Conservation (phyloP, 1,140 invertebrate genomes). For the Drosophila kohkoa region DNA sequence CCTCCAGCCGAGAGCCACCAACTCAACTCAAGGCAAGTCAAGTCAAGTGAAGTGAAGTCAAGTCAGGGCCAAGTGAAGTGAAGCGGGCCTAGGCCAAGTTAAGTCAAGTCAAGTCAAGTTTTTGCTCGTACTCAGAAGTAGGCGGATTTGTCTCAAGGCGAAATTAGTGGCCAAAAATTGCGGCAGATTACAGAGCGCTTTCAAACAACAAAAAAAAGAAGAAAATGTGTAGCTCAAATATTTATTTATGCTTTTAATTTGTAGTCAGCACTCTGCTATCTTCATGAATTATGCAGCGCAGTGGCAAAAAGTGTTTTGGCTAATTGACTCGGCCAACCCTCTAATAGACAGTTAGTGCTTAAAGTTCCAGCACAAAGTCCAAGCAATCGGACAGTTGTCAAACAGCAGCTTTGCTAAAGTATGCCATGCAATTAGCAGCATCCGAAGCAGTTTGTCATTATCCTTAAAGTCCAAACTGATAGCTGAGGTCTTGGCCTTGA, state of each 20-base stretch:
- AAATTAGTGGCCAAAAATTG: constrained; percentile 78
- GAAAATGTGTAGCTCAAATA: constrained; percentile 72
- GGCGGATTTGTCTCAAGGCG: constrained; percentile 72
- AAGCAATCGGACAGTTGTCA: not conserved
- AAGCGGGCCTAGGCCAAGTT: not conserved
- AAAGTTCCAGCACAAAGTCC: constrained; percentile 3
- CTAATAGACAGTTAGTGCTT: constrained; percentile 16
- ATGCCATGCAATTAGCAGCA: constrained; percentile 18
- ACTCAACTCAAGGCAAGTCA: not conserved
- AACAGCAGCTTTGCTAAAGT: not conserved
- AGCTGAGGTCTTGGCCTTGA: constrained; percentile 21
- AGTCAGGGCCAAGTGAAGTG: constrained; percentile 4
- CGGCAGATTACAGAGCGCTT: constrained; percentile 74
- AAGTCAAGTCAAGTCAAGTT: constrained; percentile 10
- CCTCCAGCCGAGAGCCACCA: constrained; percentile 1
- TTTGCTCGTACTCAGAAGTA: constrained; percentile 42
- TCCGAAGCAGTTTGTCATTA: constrained; percentile 13
- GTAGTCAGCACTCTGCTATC: constrained; percentile 16
- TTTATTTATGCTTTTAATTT: constrained; percentile 80
- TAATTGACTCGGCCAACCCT: constrained; percentile 37
- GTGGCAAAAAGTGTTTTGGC: constrained; percentile 38
- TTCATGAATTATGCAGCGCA: constrained; percentile 47
- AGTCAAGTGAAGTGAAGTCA: not conserved
- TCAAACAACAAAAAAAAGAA: too few relatives aligned
- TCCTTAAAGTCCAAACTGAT: constrained; percentile 18